Conservation (phyloP, 2,797 vertebrate genomes). For the Peromyscus aztecus region DNA sequence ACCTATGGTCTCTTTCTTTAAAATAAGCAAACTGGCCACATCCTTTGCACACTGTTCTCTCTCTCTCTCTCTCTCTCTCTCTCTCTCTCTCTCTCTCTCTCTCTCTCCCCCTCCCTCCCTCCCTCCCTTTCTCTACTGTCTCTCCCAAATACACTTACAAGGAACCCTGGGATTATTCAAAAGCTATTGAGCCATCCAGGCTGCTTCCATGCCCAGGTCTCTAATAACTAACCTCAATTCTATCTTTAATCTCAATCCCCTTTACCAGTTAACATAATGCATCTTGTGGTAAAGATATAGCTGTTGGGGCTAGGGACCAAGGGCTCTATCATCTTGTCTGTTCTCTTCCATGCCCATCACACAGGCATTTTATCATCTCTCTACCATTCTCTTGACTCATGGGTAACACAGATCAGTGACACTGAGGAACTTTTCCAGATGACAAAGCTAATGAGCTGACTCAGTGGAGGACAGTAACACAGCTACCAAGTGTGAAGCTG, state of each 20-base stretch:
- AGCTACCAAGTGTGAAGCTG: background rate
- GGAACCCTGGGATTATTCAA: background rate
- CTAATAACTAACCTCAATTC: background rate
- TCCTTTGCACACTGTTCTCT: background rate
- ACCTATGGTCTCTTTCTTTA: background rate
- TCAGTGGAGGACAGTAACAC: background rate
- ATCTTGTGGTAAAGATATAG: background rate
- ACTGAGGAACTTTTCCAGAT: background rate
- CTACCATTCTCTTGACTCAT: too few relatives aligned
- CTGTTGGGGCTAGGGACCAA: too few relatives aligned
- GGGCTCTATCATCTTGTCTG: background rate
- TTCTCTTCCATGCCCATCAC: background rate
- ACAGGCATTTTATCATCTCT: background rate
- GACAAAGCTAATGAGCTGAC: background rate
- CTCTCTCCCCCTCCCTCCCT: background rate
- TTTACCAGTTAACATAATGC: fast-evolving
- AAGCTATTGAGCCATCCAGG: background rate
- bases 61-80: background rate
- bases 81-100: background rate
- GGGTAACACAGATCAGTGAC: background rate
- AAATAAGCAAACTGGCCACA: background rate
- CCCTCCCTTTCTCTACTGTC: background rate
- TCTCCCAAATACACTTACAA: background rate
- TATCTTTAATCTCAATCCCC: background rate
- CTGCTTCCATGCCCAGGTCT: background rate